Base-by-base conservation (phyloP, 2,797 vertebrate genomes). In the Ctenosaura bakeri region DNA sequence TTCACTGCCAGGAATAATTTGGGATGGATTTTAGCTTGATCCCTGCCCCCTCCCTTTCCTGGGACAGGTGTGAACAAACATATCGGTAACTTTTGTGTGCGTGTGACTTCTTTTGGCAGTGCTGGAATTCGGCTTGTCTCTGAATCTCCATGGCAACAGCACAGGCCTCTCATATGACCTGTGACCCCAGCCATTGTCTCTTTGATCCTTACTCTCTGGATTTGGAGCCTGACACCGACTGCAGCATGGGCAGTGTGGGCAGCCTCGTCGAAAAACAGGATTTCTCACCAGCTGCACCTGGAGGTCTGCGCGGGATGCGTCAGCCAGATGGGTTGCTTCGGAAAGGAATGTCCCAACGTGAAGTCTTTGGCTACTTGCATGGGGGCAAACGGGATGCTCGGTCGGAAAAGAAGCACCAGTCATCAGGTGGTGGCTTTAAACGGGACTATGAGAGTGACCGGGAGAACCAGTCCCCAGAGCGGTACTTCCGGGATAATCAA, bases 171-270 rank as follows among this genome's bases (percentile, higher is more conserved):
- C 97, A 97, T 96, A 96, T 98, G 96, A 98, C 97, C 96, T 98
- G 97, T 96, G 97, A 98, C 94, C 96, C 97, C 2, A 97, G 95
- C 96, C 98, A 98, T 93, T 98, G 95, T 86, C 95, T 98, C 96
- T 94, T 97, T 13, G 92, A 96, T 94, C 96, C 97, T 64, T 94
- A 94, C 92, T 90, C 93, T 88, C 94, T 96, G 42, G 97, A 97
- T 88, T 94, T 91, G 0, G 94, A 93, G 93, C 96, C 97, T 0
- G 71, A 90, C 0, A 94, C 97, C 24, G 96, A 95, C 86, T 97
- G 98, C 97, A 96, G 96, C 95, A 99, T 99, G 99, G 99, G 99
- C 94, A 99, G 99, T 1, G 99, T 99, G 91, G 98, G 99, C 94
- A 99, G 99, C 95, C 97, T 99, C 94, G 98, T 99, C 95, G 99